Conservation (phyloP, 2,888 invertebrate genomes). For the Teleiodes luculella region DNA sequence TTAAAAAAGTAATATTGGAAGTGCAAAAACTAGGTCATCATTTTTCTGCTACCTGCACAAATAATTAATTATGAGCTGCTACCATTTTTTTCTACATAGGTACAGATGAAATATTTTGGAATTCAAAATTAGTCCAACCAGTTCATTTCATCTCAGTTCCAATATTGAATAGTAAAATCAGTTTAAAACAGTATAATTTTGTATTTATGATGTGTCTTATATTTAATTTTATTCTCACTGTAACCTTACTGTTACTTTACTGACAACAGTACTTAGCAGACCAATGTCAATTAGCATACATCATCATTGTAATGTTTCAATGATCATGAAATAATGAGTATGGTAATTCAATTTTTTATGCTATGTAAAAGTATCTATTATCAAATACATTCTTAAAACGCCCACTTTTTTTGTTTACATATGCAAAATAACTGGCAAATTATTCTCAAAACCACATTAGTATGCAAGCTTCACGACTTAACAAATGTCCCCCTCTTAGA, state of each 20-base stretch:
- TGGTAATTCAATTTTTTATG: neutral
- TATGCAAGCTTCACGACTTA: conserved; percentile 42
- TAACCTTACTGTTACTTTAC: neutral
- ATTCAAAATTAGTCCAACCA: too few relatives aligned
- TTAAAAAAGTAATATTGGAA: too few relatives aligned
- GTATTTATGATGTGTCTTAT: too few relatives aligned
- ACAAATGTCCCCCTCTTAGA: conserved; percentile 44
- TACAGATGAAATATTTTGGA: too few relatives aligned
- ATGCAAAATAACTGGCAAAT: neutral
- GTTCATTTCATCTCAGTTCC: too few relatives aligned
- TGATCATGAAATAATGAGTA: too few relatives aligned
- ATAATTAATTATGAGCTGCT: too few relatives aligned
- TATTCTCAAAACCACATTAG: neutral
- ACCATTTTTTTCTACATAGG: too few relatives aligned
- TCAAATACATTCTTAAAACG: neutral
- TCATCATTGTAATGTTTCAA: too few relatives aligned
- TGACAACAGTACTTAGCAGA: neutral
- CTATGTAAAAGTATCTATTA: neutral
- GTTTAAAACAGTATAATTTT: too few relatives aligned
- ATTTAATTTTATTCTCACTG: too few relatives aligned
- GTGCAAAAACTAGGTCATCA: neutral
- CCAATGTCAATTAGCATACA: neutral
- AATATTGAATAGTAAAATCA: too few relatives aligned
- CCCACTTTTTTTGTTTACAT: neutral
- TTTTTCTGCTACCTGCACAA: neutral